Percentiles rank a stretch among this genome's conserved stretches.
Evolutionary conservation across 2,113 vertebrate species (phyloP).

Genomic region (Edolisoma coerulescens): DNA sequence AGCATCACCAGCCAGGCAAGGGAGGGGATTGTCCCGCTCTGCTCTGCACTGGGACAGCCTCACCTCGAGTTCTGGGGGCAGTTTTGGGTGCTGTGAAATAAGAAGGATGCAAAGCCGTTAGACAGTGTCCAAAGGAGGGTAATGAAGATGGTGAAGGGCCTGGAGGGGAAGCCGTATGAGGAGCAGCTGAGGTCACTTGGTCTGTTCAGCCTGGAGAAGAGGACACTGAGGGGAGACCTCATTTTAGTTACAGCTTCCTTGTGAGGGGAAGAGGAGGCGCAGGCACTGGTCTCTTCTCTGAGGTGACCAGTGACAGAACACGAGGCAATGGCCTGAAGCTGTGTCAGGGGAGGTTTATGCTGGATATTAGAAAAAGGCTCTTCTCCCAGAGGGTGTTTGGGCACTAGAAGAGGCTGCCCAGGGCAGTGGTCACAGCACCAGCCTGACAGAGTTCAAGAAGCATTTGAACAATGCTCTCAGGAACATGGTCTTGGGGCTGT

Average conservation of each 20-base stretch:
- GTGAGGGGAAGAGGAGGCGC: accelerated
- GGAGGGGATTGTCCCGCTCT: background rate
- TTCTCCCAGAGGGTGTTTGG: background rate
- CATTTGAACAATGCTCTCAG: background rate
- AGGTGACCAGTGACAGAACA: background rate
- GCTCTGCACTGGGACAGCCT: accelerated
- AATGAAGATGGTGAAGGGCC: background rate
- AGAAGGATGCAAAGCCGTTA: background rate
- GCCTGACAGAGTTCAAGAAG: too few relatives aligned
- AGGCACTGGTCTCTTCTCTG: background rate
- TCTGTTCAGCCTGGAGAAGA: background rate
- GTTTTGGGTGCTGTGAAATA: background rate
- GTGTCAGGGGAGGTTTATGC: accelerated
- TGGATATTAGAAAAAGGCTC: background rate
- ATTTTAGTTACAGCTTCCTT: accelerated
- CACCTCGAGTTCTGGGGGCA: accelerated
- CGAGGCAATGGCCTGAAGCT: accelerated
- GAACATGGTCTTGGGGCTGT: background rate
- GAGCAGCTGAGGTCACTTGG: background rate
- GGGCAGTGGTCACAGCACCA: background rate
- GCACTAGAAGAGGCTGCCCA: background rate
- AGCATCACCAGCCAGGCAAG: accelerated
- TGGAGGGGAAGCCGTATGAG: accelerated
- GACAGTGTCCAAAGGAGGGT: background rate
- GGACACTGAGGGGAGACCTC: background rate